Base-by-base conservation (phyloP, 2,888 invertebrate species). In the Elmis aenea region DNA sequence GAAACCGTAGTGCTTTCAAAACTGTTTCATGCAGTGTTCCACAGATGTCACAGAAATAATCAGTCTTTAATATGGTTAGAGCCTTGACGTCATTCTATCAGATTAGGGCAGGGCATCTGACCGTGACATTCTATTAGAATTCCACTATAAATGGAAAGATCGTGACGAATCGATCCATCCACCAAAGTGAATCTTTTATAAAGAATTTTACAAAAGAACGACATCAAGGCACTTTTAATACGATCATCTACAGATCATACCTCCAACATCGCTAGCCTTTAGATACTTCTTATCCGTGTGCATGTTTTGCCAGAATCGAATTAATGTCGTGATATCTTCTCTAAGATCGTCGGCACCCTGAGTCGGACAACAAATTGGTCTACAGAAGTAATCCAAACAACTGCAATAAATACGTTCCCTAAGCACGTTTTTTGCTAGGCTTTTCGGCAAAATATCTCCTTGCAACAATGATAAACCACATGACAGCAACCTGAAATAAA, bases 221-320 rank as follows among this genome's bases (percentile, higher is more conserved):
- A n/a, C n/a, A n/a, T n/a, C n/a, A n/a, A n/a, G n/a, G n/a, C n/a
- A n/a, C n/a, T n/a, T n/a, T n/a, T n/a, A n/a, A n/a, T n/a, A n/a
- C 5, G 18, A 18, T 5, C 18, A 8, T 5, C 18, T 5, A 18
- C 8, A n/a, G 18, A 6, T 8, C 18, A 18, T 52, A 76, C 85
- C 85, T 9, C 85, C 87, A 45, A 91, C 83, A 58, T 86, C 85
- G 39, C 83, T 86, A 30, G 81, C 81, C 66, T 86, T 83, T 54
- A 92, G 70, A 64, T 93, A 91, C 63, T 92, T 93, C 70, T 91
- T 93, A 59, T 93, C 93, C 1, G 88, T 87, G 61, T 94, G 91
- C 79, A 97, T 85, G 3, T 86, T 80, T 62, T 94, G 89, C 96
- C 97, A 99, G 71, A 99, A 99, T 55, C 85, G 83, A 37, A 95